phyloP scores from a whole-genome alignment of 2,113 vertebrate genomes.

The Gallinago media region DNA sequence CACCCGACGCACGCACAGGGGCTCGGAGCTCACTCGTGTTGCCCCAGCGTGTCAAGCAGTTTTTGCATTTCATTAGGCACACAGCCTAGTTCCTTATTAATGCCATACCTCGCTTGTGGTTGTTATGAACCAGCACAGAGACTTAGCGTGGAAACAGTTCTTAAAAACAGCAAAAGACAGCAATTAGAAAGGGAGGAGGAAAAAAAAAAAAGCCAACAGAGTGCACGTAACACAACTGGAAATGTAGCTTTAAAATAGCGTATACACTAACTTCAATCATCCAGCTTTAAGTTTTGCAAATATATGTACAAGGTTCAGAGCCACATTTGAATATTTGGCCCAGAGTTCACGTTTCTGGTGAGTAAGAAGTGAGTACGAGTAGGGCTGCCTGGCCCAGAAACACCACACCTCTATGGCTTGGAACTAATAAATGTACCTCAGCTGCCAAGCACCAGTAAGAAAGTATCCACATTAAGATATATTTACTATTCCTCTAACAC shows the following conservation, averaged over 20 bases:
- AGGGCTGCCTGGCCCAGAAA: neutral
- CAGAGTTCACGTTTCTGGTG: constrained; percentile 7
- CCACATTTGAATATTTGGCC: constrained; percentile 6
- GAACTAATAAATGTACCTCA: fast-evolving
- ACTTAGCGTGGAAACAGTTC: constrained; percentile 11
- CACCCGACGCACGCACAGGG: neutral
- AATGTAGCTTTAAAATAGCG: neutral
- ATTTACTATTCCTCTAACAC: neutral
- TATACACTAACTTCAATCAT: neutral
- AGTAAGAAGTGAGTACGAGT: neutral
- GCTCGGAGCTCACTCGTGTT: neutral
- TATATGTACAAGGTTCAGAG: constrained; percentile 40
- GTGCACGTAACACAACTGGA: neutral
- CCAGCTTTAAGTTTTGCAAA: constrained; percentile 29
- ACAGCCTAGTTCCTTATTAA: constrained; percentile 53
- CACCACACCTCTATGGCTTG: neutral
- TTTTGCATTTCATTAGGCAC: constrained; percentile 48
- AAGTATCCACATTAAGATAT: neutral
- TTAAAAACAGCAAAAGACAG: constrained; percentile 40
- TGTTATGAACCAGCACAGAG: constrained; percentile 4
- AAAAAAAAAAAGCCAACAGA: no score
- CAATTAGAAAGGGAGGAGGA: constrained; percentile 35
- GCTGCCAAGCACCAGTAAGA: neutral
- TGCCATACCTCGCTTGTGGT: constrained; percentile 23
- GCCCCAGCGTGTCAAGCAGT: neutral